Percentiles rank a stretch among this genome's conserved stretches.
Conservation (phyloP, 2,888 invertebrate species). For the Ashinkailepas kermadecensis region DNA sequence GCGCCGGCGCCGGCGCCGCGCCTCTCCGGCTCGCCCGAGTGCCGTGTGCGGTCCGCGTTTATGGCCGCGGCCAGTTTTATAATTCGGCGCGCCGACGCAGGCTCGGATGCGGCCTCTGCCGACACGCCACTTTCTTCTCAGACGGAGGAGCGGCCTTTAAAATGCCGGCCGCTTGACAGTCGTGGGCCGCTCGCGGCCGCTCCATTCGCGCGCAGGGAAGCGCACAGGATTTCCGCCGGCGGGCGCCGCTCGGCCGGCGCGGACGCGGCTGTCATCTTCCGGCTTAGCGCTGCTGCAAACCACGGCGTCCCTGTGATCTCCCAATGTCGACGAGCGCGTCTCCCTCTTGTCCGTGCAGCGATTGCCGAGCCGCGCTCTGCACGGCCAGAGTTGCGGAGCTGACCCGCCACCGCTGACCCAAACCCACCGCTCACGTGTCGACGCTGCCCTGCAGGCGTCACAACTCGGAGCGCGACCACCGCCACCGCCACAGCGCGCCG, state of each 20-base stretch:
- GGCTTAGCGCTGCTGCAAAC: constrained; percentile 77
- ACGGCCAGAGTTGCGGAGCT: too few relatives aligned
- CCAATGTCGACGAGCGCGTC: too few relatives aligned
- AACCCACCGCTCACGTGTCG: too few relatives aligned
- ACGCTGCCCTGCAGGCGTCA: constrained; percentile 39
- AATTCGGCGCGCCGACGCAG: neutral
- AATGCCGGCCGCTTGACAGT: too few relatives aligned
- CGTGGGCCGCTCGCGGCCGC: too few relatives aligned
- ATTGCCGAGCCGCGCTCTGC: too few relatives aligned
- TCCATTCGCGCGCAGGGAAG: too few relatives aligned
- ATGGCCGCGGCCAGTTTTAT: neutral
- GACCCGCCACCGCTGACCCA: too few relatives aligned
- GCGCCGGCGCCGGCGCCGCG: neutral
- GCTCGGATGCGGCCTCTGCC: neutral
- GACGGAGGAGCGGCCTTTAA: constrained; percentile 51
- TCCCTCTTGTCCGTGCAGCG: too few relatives aligned
- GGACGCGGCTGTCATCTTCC: constrained; percentile 77
- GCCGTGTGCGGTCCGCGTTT: neutral
- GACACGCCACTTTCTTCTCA: constrained; percentile 57
- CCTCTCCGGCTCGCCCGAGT: neutral
- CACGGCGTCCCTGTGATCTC: too few relatives aligned
- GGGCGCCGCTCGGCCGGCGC: constrained; percentile 35
- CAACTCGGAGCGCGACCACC: constrained; percentile 38
- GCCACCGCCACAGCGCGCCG: constrained; percentile 46
- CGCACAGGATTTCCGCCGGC: too few relatives aligned